Evolutionary conservation across 2,797 vertebrate genomes (phyloP).

Genomic region (Ctenopoma multispine): DNA sequence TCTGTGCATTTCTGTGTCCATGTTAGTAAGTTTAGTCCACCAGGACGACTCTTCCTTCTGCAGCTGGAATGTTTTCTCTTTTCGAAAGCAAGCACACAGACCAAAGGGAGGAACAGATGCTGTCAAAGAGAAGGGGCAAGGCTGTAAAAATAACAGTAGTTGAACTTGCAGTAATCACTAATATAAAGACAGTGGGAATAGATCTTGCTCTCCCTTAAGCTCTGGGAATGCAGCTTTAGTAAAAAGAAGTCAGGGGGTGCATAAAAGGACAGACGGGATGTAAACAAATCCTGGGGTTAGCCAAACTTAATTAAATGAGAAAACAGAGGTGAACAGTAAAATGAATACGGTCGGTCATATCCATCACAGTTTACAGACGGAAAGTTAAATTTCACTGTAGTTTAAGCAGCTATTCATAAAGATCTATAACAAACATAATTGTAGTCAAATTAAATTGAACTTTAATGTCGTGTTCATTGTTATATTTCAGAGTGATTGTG

Average conservation of each 20-base stretch:
- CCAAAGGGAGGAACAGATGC: conserved; percentile 40
- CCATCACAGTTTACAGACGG: too few relatives aligned
- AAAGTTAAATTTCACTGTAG: too few relatives aligned
- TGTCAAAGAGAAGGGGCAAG: conserved; percentile 20
- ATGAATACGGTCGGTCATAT: background rate
- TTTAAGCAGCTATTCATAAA: background rate
- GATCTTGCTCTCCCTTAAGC: too few relatives aligned
- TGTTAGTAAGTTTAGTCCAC: conserved; percentile 7
- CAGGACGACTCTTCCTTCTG: conserved; percentile 20
- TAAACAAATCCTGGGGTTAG: background rate
- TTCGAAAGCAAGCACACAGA: background rate
- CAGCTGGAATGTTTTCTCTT: conserved; percentile 40
- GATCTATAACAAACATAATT: too few relatives aligned
- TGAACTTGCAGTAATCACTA: conserved; percentile 4
- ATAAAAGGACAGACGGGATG: background rate
- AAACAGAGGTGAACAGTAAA: background rate
- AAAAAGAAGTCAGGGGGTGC: background rate
- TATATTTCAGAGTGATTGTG: too few relatives aligned
- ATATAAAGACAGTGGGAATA: too few relatives aligned
- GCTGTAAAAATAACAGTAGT: conserved; percentile 34
- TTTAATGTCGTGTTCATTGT: too few relatives aligned
- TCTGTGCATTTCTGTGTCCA: conserved; percentile 21
- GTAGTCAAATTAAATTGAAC: background rate
- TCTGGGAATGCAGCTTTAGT: background rate
- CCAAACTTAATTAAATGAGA: background rate